phyloP scores from a whole-genome alignment of 2,113 vertebrate species.

The Lonchura striata region DNA sequence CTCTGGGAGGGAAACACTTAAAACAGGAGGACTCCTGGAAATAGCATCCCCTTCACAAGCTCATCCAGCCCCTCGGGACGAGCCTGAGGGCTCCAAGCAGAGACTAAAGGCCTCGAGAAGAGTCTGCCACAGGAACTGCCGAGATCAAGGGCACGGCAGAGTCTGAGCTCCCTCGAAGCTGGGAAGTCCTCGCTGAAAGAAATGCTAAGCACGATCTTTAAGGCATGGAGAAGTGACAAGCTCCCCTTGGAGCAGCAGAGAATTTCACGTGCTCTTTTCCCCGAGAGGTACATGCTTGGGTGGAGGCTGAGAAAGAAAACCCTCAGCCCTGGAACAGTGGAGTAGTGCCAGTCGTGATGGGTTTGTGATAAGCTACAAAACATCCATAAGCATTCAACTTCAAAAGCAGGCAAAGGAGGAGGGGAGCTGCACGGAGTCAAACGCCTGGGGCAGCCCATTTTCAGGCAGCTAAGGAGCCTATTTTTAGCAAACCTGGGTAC shows the following conservation, averaged over 20 bases:
- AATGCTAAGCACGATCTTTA: background rate
- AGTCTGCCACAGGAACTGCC: background rate
- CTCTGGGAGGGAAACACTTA: background rate
- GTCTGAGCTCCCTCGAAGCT: constrained; percentile 18
- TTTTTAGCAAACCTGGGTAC: constrained; percentile 33
- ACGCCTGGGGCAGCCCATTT: constrained; percentile 31
- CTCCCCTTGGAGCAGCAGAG: background rate
- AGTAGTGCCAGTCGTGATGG: constrained; percentile 7
- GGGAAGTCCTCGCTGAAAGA: background rate
- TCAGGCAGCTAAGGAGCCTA: background rate
- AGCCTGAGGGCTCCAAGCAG: background rate
- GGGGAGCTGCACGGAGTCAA: constrained; percentile 21
- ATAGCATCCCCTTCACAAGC: background rate
- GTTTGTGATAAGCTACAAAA: constrained; percentile 37
- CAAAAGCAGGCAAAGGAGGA: constrained; percentile 53
- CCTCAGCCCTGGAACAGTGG: constrained; percentile 21
- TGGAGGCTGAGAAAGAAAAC: constrained; percentile 63
- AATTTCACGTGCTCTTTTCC: background rate
- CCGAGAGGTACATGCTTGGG: background rate
- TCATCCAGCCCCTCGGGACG: background rate
- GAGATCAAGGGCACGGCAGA: constrained; percentile 30
- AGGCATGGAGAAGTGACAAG: background rate
- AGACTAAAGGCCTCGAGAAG: constrained; percentile 4
- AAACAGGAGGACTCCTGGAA: background rate
- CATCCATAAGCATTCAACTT: constrained; percentile 43